Evolutionary conservation across 2,888 invertebrate species (phyloP), one percentile per base, ranked within the genome.

Genomic region (Alentia gelatinosa): DNA sequence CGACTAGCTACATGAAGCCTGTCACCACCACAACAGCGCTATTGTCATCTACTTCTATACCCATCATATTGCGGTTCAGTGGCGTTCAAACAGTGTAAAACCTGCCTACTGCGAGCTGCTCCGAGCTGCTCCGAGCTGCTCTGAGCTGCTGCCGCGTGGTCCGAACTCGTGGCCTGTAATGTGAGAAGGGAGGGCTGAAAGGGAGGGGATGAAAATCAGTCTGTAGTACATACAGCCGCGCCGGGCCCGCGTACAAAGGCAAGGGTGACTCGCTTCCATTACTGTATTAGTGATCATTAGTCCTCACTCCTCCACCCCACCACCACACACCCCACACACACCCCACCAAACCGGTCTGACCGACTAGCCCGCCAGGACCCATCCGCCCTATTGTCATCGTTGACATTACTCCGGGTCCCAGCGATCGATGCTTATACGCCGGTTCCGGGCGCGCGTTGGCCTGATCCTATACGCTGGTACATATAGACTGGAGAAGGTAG

Each of bases 261-360:
- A 26, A 68, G 5, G 68, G 9, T 12, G 26, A 68, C 30, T 30
- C 33, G 15, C 30, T 1, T 30, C 68, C 68, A 68, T 68, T 68
- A 68, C 68, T 68, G 68, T 68, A 68, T 68, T 68, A 68, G 68
- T 19, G 68, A 68, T 68, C 68, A 68, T 30, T 68, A 30, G 56
- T 3, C 56, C 56, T n/a, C 56, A 56, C n/a, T n/a, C 56, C 56
- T n/a, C 23, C 47, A 42, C 15, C 47, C 47, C 47, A 42, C 9
- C 47, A 15, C 15, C 7, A 7, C 47, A 7, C 7, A 15, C 47
- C 9, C 56, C 56, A 56, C n/a, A 56, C 19, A 19, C 56, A 9
- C 12, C 56, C 56, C 19, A 56, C 5, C 56, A n/a, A n/a, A 47
- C 68, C 30, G 68, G 68, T 56, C 56, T n/a, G 47, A 12, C 47